Conservation (phyloP, 2,888 invertebrate genomes). For the Metallyticus violacea region DNA sequence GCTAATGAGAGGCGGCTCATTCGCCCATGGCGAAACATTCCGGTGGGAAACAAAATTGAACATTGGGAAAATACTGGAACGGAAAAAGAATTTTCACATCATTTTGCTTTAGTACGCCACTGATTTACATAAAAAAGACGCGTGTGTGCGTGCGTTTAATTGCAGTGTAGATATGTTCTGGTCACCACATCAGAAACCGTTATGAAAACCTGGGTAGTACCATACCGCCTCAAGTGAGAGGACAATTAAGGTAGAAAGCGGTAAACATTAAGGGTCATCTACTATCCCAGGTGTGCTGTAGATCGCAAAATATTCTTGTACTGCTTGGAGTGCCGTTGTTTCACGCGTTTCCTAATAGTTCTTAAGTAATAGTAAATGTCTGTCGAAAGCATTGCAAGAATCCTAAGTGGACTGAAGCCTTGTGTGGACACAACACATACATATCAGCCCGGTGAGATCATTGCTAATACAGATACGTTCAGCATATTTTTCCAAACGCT, state of each 20-base stretch:
- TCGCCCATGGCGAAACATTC: too few species aligned
- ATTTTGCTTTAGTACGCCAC: too few species aligned
- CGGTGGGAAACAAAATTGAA: too few species aligned
- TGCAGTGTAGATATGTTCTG: neutral
- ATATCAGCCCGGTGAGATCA: too few species aligned
- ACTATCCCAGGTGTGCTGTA: neutral
- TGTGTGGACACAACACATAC: neutral
- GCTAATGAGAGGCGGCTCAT: too few species aligned
- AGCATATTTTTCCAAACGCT: too few species aligned
- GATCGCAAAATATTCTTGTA: neutral
- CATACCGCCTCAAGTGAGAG: neutral
- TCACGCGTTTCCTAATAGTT: neutral
- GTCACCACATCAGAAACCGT: neutral
- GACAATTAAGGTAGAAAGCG: neutral
- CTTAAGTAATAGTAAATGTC: neutral
- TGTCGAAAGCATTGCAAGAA: neutral
- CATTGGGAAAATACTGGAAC: too few species aligned
- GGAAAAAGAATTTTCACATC: too few species aligned
- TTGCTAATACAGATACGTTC: too few species aligned
- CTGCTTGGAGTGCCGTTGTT: neutral
- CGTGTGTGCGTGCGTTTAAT: neutral
- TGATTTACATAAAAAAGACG: too few species aligned
- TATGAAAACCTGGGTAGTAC: too few species aligned
- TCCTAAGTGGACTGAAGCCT: neutral
- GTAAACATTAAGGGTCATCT: neutral